These are phyloP conservation scores for Sus scrofa DNA, from an alignment of 2,113 vertebrate species.

Conservation along the genomic window DNA sequence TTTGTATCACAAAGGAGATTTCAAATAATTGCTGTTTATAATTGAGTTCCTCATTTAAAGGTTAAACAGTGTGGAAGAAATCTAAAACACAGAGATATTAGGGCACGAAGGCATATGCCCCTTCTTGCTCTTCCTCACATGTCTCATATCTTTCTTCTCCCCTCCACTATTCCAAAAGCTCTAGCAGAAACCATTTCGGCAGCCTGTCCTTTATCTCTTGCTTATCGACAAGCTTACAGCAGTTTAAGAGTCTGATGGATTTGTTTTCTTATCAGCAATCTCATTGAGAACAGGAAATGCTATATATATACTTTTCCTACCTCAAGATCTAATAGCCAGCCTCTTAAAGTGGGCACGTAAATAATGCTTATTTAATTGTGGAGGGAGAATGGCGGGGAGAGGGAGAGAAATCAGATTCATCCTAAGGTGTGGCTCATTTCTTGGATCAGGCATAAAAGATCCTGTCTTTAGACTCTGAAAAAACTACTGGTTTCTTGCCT, in stretches of 20 bases:
- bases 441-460: not conserved
- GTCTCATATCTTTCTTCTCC: not conserved
- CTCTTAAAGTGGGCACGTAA: not conserved
- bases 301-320: not conserved
- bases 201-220: not conserved
- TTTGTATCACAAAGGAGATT: slow-evolving; percentile 15
- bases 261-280: not conserved
- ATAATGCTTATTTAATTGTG: not conserved
- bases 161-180: not conserved
- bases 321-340: not conserved
- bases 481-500: not conserved
- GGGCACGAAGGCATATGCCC: not conserved
- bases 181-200: not conserved
- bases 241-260: not conserved
- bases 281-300: not conserved
- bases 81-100: not conserved
- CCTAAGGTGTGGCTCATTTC: not conserved
- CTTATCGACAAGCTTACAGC: not conserved
- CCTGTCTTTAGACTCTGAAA: not conserved
- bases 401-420: not conserved
- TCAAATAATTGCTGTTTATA: slow-evolving; percentile 23
- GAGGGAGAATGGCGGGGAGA: not conserved
- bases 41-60: slow-evolving; percentile 8
- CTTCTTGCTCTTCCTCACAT: not conserved
- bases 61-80: not conserved